Evolutionary conservation across 2,888 invertebrate genomes (phyloP), one percentile per base, ranked within the genome.

Genomic region (Cryptophagus acutangulus): DNA sequence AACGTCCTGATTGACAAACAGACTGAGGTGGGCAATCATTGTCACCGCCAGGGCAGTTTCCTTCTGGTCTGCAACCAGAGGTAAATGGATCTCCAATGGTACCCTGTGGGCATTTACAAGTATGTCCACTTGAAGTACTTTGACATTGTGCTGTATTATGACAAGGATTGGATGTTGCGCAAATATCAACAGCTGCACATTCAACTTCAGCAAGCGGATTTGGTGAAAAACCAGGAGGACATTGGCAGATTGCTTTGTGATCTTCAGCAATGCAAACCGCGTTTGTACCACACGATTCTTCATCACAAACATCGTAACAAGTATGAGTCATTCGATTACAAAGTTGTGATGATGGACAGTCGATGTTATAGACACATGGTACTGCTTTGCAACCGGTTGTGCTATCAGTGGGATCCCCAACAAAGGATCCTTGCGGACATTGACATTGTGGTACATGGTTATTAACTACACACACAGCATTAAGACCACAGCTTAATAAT

Each of bases 361-460:
- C 90, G 33, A 81, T 79, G 59, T 90, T 90, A 63, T 89, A 89
- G 24, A 90, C 86, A 62, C 90, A 91, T 2, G 88, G 85, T 3
- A 90, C 88, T 40, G 81, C 76, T 68, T 81, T 76, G 60, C 89
- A 88, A 37, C 90, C 89, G 42, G 76, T 75, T 42, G 74, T 72
- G 1, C 78, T 68, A 63, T 90, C 87, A 60, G 84, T 82, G 0
- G 92, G 89, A 71, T 92, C 84, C 2, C 92, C 92, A 6, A 87
- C 83, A 63, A 81, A 92, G 1, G 86, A 80, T 12, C 92, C 92
- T 4, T 86, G 82, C 12, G 91, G 91, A 62, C 93, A 93, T 57
- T 89, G 87, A 61, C 93, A 93, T 65, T 87, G 84, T 0, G 89
- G 86, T 9, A 84, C 84, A 64, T 93, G 92, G 61, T 92, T 92